Evolutionary conservation across 2,113 vertebrate species (phyloP).

Genomic region (Saiga tatarica): DNA sequence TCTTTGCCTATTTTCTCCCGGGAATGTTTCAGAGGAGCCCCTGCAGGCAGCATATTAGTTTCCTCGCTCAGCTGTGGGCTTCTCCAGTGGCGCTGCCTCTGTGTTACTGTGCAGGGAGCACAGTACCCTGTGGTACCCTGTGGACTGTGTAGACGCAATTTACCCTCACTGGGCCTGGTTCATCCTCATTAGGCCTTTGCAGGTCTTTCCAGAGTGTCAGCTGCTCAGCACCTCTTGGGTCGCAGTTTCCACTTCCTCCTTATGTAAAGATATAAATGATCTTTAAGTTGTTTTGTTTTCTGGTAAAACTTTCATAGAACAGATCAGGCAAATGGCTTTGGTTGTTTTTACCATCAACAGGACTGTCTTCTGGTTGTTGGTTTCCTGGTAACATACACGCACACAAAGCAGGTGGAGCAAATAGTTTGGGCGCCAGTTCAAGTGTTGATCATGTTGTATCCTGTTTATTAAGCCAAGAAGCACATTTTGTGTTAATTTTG

Average conservation of each 20-base stretch:
- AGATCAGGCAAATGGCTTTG: not conserved
- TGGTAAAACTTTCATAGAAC: not conserved
- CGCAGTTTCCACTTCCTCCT: not conserved
- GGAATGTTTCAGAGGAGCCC: not conserved
- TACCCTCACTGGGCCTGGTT: not conserved
- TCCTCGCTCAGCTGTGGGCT: not conserved
- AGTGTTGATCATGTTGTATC: not conserved
- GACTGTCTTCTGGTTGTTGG: not conserved
- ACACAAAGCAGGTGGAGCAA: not conserved
- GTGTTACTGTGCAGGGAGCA: not conserved
- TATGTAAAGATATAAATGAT: not conserved
- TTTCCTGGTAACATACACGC: not conserved
- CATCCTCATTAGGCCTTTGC: not conserved
- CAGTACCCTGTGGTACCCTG: not conserved
- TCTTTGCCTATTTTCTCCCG: not conserved
- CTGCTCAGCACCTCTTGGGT: not conserved
- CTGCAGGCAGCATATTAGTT: not conserved
- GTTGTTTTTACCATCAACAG: slow-evolving; percentile 9
- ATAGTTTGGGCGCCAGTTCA: not conserved
- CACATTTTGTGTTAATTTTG: not conserved
- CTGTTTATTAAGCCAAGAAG: not conserved
- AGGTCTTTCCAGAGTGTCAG: not conserved
- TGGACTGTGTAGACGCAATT: too few species aligned
- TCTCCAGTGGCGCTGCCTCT: not conserved
- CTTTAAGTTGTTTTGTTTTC: slow-evolving; percentile 32